phyloP scores from a whole-genome alignment of 2,113 vertebrate genomes.

The Scomber scombrus region DNA sequence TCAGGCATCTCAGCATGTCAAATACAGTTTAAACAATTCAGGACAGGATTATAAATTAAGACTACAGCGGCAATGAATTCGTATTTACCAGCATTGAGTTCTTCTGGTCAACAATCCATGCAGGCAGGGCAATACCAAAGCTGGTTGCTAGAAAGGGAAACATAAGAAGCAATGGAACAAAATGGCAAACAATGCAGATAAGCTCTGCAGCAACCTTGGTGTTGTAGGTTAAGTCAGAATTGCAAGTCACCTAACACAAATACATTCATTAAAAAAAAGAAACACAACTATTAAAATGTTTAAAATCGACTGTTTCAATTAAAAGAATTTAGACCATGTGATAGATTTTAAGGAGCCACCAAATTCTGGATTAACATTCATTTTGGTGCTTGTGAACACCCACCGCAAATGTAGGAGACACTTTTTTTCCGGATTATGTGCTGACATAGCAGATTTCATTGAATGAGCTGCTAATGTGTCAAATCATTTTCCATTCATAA shows the following conservation, averaged over 20 bases:
- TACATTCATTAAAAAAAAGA: not conserved
- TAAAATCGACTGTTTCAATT: not conserved
- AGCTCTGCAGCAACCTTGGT: too few relatives aligned
- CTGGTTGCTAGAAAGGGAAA: constrained; percentile 88
- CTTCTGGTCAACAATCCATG: constrained; percentile 99
- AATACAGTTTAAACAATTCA: not conserved
- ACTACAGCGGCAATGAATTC: not conserved
- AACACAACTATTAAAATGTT: not conserved
- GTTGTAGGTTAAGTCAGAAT: too few relatives aligned
- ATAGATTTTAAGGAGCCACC: not conserved
- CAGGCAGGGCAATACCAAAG: constrained; percentile 97
- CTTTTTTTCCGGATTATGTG: too few relatives aligned
- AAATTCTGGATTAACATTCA: not conserved
- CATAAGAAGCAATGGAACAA: not conserved
- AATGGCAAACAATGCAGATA: not conserved
- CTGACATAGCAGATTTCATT: not conserved
- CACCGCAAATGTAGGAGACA: too few relatives aligned
- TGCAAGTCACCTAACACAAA: too few relatives aligned
- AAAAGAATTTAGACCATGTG: not conserved
- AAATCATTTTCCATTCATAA: not conserved
- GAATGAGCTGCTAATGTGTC: not conserved
- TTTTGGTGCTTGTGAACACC: not conserved
- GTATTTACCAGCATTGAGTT: constrained; percentile 96
- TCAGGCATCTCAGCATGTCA: not conserved
- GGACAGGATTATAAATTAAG: not conserved